Percentiles rank a stretch among this genome's conserved stretches.
phyloP scores from a whole-genome alignment of 2,113 vertebrate genomes.

The Ondatra zibethicus region DNA sequence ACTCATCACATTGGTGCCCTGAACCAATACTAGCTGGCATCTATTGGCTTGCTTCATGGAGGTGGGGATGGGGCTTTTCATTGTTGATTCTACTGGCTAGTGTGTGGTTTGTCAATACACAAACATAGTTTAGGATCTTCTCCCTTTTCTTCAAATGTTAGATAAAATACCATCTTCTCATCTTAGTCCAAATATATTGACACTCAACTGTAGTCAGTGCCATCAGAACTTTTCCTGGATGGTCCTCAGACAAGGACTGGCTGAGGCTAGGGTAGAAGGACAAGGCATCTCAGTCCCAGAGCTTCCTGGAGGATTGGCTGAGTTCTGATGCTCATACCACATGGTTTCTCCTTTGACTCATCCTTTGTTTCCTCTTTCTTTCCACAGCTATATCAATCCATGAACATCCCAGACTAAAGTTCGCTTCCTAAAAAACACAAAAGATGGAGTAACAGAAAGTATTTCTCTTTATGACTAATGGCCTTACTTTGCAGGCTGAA shows the following conservation, averaged over 20 bases:
- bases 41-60: background rate
- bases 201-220: background rate
- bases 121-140: background rate
- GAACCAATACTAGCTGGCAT: background rate
- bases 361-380: background rate
- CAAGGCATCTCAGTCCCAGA: background rate
- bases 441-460: background rate
- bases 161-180: background rate
- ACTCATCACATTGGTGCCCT: too few species aligned
- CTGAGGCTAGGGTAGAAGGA: background rate
- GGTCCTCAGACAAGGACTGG: background rate
- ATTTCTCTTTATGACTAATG: background rate
- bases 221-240: background rate
- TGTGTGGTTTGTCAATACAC: background rate
- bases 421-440: background rate
- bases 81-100: accelerated
- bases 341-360: background rate
- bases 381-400: background rate
- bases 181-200: background rate
- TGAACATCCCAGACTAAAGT: background rate
- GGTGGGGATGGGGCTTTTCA: background rate
- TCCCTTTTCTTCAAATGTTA: background rate
- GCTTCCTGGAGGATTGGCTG: background rate
- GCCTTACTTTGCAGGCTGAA: background rate
- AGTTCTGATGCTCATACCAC: background rate